Evolutionary conservation across 2,797 vertebrate genomes (phyloP), one percentile per base, ranked within the genome.

Genomic region (Rhinogobio ventralis): DNA sequence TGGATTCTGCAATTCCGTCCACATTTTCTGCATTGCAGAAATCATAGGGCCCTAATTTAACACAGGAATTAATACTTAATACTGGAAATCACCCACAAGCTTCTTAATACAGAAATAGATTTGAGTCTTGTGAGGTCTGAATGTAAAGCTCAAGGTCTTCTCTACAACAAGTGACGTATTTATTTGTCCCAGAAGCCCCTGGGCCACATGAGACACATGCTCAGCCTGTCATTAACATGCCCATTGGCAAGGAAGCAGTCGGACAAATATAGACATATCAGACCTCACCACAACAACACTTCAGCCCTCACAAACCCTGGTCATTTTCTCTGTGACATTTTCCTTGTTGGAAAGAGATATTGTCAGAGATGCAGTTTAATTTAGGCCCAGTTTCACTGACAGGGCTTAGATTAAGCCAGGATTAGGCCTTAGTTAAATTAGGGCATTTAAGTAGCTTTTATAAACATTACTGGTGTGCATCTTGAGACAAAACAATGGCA

Each of bases 231-330:
- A 86, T 80, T 75, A 62, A 55, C 66, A 76, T 42, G 28, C 17
- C 80, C 72, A 60, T 42, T 86, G 75, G 73, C 49, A 79, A 80
- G 77, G 62, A 60, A 60, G 28, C 66, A 39, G 71, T 62, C 30
- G 25, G 74, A 82, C 83, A 79, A 71, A 69, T 82, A 74, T 79
- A 84, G 42, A 86, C 79, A 69, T 75, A 46, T 55, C 49, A 81
- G 72, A 76, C 33, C 66, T 49, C 71, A 46, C 39, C 20, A 64
- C 60, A 82, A 76, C 74, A 51, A 64, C 66, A 71, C 42, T 45
- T 55, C 33, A 79, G 42, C 51, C 62, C 66, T 30, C 57, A 66
- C 42, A 46, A 57, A 42, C 66, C 17, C 20, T 71, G 39, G 5
- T 55, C 23, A 3, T 9, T 76, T 14, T 53, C 36, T 60, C 39